These are phyloP conservation scores for Diadophis punctatus DNA, from an alignment of 2,113 vertebrate species.

Conservation along the genomic window DNA sequence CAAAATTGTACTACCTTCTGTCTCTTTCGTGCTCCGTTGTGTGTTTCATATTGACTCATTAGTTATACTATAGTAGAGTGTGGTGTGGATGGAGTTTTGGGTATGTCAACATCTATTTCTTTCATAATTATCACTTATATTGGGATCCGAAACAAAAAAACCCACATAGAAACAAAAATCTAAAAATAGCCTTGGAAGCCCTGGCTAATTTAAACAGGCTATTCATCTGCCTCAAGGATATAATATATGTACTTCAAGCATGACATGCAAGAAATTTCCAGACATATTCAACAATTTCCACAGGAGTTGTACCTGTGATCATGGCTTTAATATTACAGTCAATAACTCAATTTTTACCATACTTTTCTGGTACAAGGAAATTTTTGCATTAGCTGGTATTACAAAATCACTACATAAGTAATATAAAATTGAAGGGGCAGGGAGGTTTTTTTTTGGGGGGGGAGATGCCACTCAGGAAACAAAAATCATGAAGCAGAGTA, in stretches of 20 bases:
- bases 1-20: not conserved
- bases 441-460: not conserved
- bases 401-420: not conserved
- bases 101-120: not conserved
- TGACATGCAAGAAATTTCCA: no score
- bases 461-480: not conserved
- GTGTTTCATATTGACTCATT: not conserved
- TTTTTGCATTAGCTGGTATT: not conserved
- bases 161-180: not conserved
- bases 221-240: not conserved
- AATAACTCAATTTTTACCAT: not conserved
- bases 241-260: not conserved
- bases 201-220: not conserved
- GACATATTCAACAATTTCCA: not conserved
- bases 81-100: not conserved
- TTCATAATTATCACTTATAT: not conserved
- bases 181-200: not conserved
- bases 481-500: rapidly evolving
- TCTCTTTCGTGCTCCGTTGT: not conserved
- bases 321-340: not conserved
- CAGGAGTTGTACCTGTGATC: not conserved
- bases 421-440: rapidly evolving
- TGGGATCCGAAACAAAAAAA: no score
- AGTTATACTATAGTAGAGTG: not conserved
- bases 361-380: not conserved